Conservation (phyloP, 2,113 vertebrate genomes). For the Zootoca vivipara region DNA sequence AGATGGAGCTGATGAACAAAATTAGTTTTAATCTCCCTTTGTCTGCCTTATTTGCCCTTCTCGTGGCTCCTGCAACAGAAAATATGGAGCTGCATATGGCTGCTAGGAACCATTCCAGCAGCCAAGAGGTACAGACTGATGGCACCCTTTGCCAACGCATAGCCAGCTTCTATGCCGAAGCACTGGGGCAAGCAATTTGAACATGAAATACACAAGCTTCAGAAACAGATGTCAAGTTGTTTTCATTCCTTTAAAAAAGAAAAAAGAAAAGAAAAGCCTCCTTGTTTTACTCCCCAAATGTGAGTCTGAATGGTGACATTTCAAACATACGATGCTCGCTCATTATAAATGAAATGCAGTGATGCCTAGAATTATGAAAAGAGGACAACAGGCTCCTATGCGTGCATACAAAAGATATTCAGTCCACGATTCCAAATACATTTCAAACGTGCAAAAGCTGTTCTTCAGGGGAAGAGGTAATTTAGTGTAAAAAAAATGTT, state of each 20-base stretch:
- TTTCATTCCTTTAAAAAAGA: background rate
- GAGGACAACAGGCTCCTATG: background rate
- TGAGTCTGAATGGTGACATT: background rate
- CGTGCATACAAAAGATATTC: background rate
- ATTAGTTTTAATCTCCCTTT: background rate
- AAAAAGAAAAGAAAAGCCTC: no score
- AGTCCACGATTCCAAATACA: background rate
- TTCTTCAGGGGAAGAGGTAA: background rate
- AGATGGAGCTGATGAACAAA: background rate
- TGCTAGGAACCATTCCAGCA: constrained; percentile 15
- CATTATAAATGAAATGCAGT: no score
- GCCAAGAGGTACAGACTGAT: constrained; percentile 20
- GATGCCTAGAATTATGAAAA: background rate
- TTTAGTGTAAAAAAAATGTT: background rate
- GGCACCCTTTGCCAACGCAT: background rate
- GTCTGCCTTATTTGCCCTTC: background rate
- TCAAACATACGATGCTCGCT: background rate
- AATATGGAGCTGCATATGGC: constrained; percentile 33
- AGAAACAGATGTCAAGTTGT: background rate
- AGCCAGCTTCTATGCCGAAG: background rate
- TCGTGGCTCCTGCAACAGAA: background rate
- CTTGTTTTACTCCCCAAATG: background rate
- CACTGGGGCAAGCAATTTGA: background rate
- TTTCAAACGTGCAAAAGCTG: background rate
- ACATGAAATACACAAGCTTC: background rate